Percentiles rank a stretch among this genome's conserved stretches.
These are phyloP conservation scores for Tiphia femorata DNA, from an alignment of 2,888 invertebrate species.

Conservation along the genomic window DNA sequence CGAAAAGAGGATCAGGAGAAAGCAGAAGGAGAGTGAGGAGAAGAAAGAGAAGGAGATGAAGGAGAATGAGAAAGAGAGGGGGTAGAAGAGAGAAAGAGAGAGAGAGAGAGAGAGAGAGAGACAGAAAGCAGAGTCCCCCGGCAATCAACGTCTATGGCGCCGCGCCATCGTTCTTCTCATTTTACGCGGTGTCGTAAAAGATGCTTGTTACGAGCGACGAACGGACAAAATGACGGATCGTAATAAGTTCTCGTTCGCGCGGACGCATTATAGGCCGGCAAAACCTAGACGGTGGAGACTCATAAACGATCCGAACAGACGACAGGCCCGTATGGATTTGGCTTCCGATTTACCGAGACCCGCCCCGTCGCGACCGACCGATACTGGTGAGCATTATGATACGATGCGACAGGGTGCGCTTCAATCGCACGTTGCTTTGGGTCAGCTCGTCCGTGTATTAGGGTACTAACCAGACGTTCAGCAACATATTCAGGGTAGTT, in stretches of 20 bases:
- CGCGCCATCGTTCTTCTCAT: conserved; percentile 55
- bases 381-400: too few species aligned
- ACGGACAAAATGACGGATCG: conserved; percentile 57
- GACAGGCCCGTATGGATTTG: too few species aligned
- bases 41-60: conserved; percentile 10
- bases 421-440: too few species aligned
- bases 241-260: conserved; percentile 49
- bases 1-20: neutral
- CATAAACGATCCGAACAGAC: conserved; percentile 24
- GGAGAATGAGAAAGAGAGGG: conserved; percentile 1
- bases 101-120: neutral
- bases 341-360: too few species aligned
- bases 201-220: conserved; percentile 58
- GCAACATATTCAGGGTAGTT: too few species aligned
- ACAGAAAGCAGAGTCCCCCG: conserved; percentile 38
- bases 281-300: conserved; percentile 19
- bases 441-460: too few species aligned
- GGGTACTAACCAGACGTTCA: too few species aligned
- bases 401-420: too few species aligned
- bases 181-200: conserved; percentile 60
- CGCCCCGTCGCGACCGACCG: too few species aligned
- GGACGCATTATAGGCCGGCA: conserved; percentile 30
- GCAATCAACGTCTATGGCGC: conserved; percentile 62
- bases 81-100: neutral
- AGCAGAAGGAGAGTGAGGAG: neutral